Evolutionary conservation across 2,797 vertebrate genomes (phyloP).

Genomic region (Varecia variegata): DNA sequence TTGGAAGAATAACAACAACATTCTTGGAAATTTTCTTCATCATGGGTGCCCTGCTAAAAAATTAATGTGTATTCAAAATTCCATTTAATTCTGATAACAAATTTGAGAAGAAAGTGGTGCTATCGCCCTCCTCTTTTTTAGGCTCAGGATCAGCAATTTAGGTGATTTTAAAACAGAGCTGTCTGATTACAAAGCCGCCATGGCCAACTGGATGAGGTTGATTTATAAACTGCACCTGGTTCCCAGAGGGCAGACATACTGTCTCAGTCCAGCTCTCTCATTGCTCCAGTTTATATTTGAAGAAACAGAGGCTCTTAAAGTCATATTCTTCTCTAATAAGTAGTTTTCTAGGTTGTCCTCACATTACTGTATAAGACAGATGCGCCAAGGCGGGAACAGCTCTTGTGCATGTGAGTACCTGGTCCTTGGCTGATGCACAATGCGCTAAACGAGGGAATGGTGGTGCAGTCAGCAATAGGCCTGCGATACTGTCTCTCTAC

Average conservation of each 20-base stretch:
- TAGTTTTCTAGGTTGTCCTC: neutral
- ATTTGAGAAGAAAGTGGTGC: neutral
- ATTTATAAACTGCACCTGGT: neutral
- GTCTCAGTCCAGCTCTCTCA: neutral
- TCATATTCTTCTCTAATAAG: neutral
- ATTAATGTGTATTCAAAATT: neutral
- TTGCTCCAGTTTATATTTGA: neutral
- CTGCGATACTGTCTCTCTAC: neutral
- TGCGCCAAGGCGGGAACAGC: neutral
- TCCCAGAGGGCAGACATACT: neutral
- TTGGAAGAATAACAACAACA: neutral
- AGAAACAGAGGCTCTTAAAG: neutral
- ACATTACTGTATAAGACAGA: neutral
- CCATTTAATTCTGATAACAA: neutral
- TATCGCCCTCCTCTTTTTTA: neutral
- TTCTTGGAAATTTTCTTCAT: neutral
- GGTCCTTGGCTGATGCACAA: rapidly evolving
- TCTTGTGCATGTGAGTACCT: too few relatives aligned
- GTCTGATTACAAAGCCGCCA: neutral
- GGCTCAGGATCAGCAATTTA: neutral
- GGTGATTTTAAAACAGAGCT: neutral
- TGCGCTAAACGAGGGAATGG: neutral
- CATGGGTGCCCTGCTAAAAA: neutral
- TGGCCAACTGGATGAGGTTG: neutral
- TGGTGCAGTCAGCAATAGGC: too few relatives aligned